Evolutionary conservation across 2,113 vertebrate species (phyloP), one percentile per base, ranked within the genome.

Genomic region (Chunga burmeisteri): DNA sequence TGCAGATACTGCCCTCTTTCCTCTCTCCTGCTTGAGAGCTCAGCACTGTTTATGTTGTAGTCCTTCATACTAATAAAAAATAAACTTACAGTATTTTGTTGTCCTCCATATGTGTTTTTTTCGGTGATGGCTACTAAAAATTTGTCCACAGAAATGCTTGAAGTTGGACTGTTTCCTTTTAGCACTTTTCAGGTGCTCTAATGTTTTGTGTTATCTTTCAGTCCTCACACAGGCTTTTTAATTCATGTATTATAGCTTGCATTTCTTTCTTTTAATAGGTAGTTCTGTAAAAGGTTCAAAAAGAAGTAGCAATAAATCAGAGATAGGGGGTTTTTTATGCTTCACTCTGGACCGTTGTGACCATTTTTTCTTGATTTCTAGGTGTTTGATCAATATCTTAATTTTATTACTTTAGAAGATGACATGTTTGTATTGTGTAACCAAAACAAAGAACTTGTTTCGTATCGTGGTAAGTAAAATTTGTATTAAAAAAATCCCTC

Each of bases 351-450:
- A n/a, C n/a, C 72, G 14, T 82, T 88, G 42, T 96, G 38, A 97
- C 62, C 5, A 7, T 80, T 91, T 32, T 90, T 87, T 16, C 23
- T 97, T 96, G 25, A 34, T 93, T 88, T 95, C 53, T 97, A 99
- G 99, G 99, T 99, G 90, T 99, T 99, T 92, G 99, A 99, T 98
- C 99, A 99, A 42, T 99, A 99, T 98, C 98, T 99, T 95, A 99
- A 99, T 98, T 99, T 99, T 97, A 99, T 99, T 98, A 99, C 99
- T 79, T 98, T 99, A 97, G 99, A 99, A 97, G 99, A 99, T 96
- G 99, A 99, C 97, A 99, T 99, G 99, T 99, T 99, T 81, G 97
- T 99, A 74, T 98, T 99, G 90, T 99, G 99, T 97, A 99, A 99
- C 97, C 99, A 99, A 95, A 99, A 99, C 98, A 99, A 99, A 96